Percentiles rank a stretch among this genome's conserved stretches.
Evolutionary conservation across 1,140 invertebrate genomes (phyloP).

Genomic region (Berghia stephanieae): DNA sequence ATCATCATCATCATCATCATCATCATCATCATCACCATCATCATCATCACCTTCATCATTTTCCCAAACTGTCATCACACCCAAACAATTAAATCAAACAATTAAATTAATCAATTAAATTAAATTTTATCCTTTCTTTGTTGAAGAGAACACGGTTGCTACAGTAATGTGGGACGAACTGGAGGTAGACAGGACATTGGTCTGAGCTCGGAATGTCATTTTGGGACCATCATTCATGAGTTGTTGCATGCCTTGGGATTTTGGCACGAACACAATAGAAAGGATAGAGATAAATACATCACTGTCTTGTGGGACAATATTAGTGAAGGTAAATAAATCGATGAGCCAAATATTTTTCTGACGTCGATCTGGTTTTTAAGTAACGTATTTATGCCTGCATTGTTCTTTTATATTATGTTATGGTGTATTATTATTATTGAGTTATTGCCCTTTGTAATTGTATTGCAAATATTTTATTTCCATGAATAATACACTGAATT

Average conservation of each 20-base stretch:
- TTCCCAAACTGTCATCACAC: neutral
- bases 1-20: conserved; percentile 8
- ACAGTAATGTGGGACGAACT: conserved; percentile 44
- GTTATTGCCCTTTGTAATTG: neutral
- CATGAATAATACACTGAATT: neutral
- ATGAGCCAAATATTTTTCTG: neutral
- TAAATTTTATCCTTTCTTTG: neutral
- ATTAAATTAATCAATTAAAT: neutral
- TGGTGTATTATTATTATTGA: neutral
- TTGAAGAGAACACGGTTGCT: conserved; percentile 37
- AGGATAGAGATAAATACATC: conserved; percentile 63
- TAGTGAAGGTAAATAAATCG: conserved; percentile 46
- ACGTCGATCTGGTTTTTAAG: neutral
- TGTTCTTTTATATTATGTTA: neutral
- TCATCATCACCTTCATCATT: neutral
- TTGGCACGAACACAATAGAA: conserved; percentile 65
- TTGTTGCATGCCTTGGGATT: conserved; percentile 62
- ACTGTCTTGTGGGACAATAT: conserved; percentile 62
- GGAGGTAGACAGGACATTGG: conserved; percentile 48
- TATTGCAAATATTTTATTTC: neutral
- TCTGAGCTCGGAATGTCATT: conserved; percentile 43
- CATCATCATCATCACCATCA: conserved; percentile 3
- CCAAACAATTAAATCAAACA: neutral
- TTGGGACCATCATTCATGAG: conserved; percentile 56
- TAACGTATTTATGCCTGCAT: too few relatives aligned